Conservation (phyloP, 2,113 vertebrate species). For the Chaetodon auriga region DNA sequence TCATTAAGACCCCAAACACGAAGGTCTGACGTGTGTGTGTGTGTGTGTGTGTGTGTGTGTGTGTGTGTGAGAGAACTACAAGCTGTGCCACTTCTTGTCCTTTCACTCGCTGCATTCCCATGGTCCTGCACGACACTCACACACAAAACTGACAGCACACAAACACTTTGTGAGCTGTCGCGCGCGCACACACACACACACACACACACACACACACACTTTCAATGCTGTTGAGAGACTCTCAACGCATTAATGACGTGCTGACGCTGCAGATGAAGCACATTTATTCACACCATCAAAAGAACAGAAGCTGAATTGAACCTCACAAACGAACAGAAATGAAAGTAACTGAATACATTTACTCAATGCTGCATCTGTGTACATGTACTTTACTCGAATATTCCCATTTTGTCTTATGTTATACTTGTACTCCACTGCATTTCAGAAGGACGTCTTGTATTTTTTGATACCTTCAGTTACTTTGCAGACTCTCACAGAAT, state of each 20-base stretch:
- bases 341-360: not conserved
- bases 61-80: slow-evolving; percentile 27
- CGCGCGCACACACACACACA: not conserved
- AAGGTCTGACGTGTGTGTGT: slow-evolving; percentile 1
- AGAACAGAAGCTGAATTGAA: not conserved
- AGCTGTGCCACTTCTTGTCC: slow-evolving; percentile 15
- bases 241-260: not conserved
- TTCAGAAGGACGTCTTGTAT: no score
- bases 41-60: slow-evolving; percentile 20
- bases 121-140: not conserved
- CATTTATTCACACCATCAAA: not conserved
- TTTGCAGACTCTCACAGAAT: no score
- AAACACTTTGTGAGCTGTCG: no score
- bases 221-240: not conserved
- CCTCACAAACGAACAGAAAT: no score
- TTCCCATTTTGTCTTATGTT: no score
- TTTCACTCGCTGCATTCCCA: slow-evolving; percentile 34
- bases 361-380: not conserved
- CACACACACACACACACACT: not conserved
- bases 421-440: no score
- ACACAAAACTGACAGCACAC: not conserved
- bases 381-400: no score
- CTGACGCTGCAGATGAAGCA: not conserved
- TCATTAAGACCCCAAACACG: no score
- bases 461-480: no score